Conservation (phyloP, 2,113 vertebrate species). For the Thomomys bottae region DNA sequence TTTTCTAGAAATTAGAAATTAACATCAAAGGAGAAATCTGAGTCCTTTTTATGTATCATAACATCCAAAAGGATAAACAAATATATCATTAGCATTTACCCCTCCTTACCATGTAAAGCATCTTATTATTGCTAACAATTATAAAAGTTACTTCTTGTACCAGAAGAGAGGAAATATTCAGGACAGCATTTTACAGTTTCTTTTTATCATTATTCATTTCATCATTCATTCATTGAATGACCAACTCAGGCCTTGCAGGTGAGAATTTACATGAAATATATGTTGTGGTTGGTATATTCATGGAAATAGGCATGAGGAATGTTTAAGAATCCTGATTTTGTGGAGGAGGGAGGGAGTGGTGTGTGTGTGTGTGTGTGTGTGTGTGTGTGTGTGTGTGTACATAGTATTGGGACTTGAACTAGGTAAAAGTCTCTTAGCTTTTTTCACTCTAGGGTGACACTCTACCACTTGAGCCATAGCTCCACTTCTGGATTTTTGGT, state of each 20-base stretch:
- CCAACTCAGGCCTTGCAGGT: neutral
- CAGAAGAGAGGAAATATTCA: slow-evolving; percentile 3
- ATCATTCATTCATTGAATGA: neutral
- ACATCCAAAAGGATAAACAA: slow-evolving; percentile 13
- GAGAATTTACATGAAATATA: neutral
- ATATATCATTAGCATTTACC: neutral
- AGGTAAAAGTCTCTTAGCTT: no score
- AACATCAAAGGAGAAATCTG: slow-evolving; percentile 31
- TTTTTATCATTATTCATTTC: no score
- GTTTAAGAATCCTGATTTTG: neutral
- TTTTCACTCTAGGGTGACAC: no score
- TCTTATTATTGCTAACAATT: neutral
- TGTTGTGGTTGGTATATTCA: neutral
- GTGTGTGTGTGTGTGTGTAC: no score
- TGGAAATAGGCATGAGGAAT: neutral
- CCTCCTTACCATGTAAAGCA: neutral
- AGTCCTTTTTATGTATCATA: neutral
- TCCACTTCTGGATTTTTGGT: no score
- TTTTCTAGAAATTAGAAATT: slow-evolving; percentile 36
- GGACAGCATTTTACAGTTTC: neutral
- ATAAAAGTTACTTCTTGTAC: neutral
- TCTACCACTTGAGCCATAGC: no score
- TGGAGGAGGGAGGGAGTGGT: no score
- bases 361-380: no score
- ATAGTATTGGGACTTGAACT: no score